Evolutionary conservation across 2,888 invertebrate genomes (phyloP), one percentile per base, ranked within the genome.

Genomic region (Dendrolimus pini): DNA sequence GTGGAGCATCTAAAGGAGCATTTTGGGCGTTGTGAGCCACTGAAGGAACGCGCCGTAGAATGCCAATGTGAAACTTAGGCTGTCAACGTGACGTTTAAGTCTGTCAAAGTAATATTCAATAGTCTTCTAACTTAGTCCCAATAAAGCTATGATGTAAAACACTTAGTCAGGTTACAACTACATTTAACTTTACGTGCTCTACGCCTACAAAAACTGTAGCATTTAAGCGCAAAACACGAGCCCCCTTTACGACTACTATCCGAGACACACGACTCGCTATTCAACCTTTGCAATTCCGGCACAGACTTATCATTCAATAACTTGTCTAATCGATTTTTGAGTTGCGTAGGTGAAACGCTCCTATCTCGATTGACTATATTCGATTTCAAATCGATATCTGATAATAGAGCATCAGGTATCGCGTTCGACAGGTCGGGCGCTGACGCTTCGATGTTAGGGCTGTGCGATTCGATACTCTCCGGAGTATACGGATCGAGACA

Each of bases 381-480:
- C 41, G 75, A 59, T 69, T 70, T 76, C 52, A 75, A 66, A 59
- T 81, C 80, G 56, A 76, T 70, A 60, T 69, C 55, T 42, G 68
- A 61, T 54, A 52, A 78, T 1, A 79, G 55, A 56, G 85, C 65
- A 56, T 88, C 83, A 54, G 73, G 69, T 7, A 84, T 72, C 62
- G 3, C 30, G 6, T 89, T 82, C 9, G 68, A 65, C 0, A 82
- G 61, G 13, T 83, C 85, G 0, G 83, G 82, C 0, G 74, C 78
- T 0, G 72, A 75, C 0, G 70, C 67, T 53, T 89, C 93, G 0
- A 92, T 89, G 61, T 91, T 91, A 0, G 96, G 95, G 54, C 95
- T 94, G 69, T 93, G 95, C 30, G 95, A 95, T 71, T 96, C 96
- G 64, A 93, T 91, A 78, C 95, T 95, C 72, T 96, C 96, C n/a